Percentiles rank a stretch among this genome's conserved stretches.
Conservation (phyloP, 1,140 invertebrate genomes). For the Druon quercuslanigerum region DNA sequence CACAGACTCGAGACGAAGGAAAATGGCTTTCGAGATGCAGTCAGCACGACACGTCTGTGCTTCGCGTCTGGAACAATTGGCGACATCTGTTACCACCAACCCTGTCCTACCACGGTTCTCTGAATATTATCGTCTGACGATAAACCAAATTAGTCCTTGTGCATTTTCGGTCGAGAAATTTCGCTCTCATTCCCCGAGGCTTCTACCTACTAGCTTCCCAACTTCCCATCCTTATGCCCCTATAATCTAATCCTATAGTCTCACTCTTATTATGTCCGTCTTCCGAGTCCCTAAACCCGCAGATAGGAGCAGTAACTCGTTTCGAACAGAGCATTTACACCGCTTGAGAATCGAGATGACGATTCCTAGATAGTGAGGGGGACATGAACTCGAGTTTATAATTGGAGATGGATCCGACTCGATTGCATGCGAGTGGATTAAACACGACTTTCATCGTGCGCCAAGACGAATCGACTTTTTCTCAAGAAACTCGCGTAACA, state of each 20-base stretch:
- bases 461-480: slow-evolving; percentile 29
- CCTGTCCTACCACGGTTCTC: slow-evolving; percentile 35
- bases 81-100: slow-evolving; percentile 51
- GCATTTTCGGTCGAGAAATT: slow-evolving; percentile 39
- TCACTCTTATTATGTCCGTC: slow-evolving; percentile 26
- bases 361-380: slow-evolving; percentile 17
- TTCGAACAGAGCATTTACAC: slow-evolving; percentile 29
- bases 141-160: slow-evolving; percentile 41
- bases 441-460: slow-evolving; percentile 24
- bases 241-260: slow-evolving; percentile 17
- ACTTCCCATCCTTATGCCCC: slow-evolving; percentile 6
- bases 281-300: slow-evolving; percentile 26
- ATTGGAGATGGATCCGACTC: slow-evolving; percentile 21
- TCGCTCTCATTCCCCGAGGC: slow-evolving; percentile 35
- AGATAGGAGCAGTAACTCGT: slow-evolving; percentile 12
- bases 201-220: slow-evolving; percentile 1
- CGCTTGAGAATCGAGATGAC: slow-evolving; percentile 16
- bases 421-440: slow-evolving; percentile 17
- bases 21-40: slow-evolving; percentile 34
- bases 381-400: slow-evolving; percentile 18
- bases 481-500: slow-evolving; percentile 16
- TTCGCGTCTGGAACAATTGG: slow-evolving; percentile 45
- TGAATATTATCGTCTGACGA: slow-evolving; percentile 42
- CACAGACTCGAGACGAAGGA: slow-evolving; percentile 32
- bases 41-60: slow-evolving; percentile 38